Evolutionary conservation across 2,888 invertebrate genomes (phyloP), one percentile per base, ranked within the genome.

Genomic region (Diachrysia chrysitis): DNA sequence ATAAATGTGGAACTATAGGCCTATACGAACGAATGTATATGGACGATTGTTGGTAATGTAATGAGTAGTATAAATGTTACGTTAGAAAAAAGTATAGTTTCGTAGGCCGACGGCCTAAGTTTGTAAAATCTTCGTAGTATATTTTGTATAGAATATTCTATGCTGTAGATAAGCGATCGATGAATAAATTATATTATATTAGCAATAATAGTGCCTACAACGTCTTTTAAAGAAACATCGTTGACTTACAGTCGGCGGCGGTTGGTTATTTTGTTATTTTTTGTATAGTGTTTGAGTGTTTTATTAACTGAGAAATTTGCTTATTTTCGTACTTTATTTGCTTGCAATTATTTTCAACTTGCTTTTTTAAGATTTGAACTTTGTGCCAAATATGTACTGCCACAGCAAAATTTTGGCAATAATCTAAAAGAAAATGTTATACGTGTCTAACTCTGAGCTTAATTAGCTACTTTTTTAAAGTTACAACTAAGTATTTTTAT

Each of bases 121-220:
- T 88, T 93, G 92, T 93, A 91, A 93, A 92, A 90, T 91, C 88
- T 90, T 89, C 87, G 92, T 95, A 94, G 94, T 91, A 92, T 93
- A 94, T 94, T 93, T 94, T 94, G 93, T 94, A 94, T 93, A 93
- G 93, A 89, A 79, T 93, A 93, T 93, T 90, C 86, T 89, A 87
- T 89, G 94, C 93, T 94, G 93, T 95, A 93, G 93, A 93, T 93
- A 92, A 91, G 93, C 92, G 91, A 73, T 79, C 59, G 71, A 86
- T 83, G 87, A 86, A 87, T 92, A 92, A 93, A 92, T 91, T 93
- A 93, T 93, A 93, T 93, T 92, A 91, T 93, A 90, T 90, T 95
- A 95, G 95, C 94, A 95, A 95, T 95, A 95, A 91, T 94, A 95
- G 95, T 95, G 95, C 95, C 95, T 95, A 92, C 86, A 90, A 90